Evolutionary conservation across 2,888 invertebrate genomes (phyloP).

Genomic region (Catocala sponsa): DNA sequence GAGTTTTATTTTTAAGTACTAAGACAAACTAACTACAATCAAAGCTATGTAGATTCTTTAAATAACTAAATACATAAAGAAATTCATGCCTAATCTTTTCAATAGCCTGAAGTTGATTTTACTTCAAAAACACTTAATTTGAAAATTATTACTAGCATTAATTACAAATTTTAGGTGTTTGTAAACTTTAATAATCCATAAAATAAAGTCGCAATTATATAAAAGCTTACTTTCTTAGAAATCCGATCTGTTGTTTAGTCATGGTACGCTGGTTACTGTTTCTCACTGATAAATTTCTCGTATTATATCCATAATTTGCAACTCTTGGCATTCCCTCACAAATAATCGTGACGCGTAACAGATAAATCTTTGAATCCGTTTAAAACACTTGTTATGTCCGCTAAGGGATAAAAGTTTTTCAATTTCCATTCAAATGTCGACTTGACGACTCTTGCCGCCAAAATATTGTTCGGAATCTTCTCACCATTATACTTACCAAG

Average conservation of each 20-base stretch:
- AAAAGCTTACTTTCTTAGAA: not conserved
- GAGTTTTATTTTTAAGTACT: too few relatives aligned
- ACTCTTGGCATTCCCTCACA: constrained; percentile 17
- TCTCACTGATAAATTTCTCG: constrained; percentile 1
- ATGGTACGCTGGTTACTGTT: not conserved
- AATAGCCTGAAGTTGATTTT: too few relatives aligned
- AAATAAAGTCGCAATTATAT: too few relatives aligned
- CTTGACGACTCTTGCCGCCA: constrained; percentile 64
- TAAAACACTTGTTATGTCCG: constrained; percentile 69
- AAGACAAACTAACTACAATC: too few relatives aligned
- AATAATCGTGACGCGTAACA: constrained; percentile 37
- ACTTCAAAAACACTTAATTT: too few relatives aligned
- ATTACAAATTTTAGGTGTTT: too few relatives aligned
- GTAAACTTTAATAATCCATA: too few relatives aligned
- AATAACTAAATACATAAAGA: too few relatives aligned
- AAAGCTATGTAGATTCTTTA: too few relatives aligned
- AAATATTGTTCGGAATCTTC: constrained; percentile 62
- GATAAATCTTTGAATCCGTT: constrained; percentile 56
- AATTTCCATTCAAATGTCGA: constrained; percentile 77
- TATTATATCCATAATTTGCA: constrained; percentile 7
- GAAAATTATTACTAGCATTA: too few relatives aligned
- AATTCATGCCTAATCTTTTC: too few relatives aligned
- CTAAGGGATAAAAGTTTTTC: constrained; percentile 76
- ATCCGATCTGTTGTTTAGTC: not conserved
- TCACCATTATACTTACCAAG: constrained; percentile 49